A percentile compares a stretch with the other conserved stretches of the same genome.
Evolutionary conservation across 2,797 vertebrate genomes (phyloP).

Genomic region (Taeniopygia guttata): DNA sequence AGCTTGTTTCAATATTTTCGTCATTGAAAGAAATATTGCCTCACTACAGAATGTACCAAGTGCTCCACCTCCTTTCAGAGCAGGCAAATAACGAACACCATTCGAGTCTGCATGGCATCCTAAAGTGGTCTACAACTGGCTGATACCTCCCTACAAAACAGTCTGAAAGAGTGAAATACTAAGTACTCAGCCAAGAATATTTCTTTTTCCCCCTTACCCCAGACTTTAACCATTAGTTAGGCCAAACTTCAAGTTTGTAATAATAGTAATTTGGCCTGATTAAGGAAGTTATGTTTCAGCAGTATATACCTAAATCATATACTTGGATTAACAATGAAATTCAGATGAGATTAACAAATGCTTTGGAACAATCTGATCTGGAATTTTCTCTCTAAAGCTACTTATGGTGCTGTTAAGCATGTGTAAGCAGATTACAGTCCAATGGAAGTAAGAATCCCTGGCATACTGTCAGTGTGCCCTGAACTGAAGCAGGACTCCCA

Average conservation of each 20-base stretch:
- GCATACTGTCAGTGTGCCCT: not conserved
- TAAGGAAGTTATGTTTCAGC: not conserved
- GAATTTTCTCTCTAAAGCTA: not conserved
- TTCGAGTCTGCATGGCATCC: not conserved
- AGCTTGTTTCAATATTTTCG: not conserved
- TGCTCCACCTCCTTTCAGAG: not conserved
- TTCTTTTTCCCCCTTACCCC: not conserved
- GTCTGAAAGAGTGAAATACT: not conserved
- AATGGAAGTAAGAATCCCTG: not conserved
- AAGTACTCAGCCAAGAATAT: not conserved
- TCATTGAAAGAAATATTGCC: not conserved
- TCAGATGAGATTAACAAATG: not conserved
- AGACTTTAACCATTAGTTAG: not conserved
- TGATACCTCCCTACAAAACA: not conserved
- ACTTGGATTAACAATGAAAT: not conserved
- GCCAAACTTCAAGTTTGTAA: not conserved
- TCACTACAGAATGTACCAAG: not conserved
- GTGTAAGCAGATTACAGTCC: not conserved
- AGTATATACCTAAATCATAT: not conserved
- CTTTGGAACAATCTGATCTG: not conserved
- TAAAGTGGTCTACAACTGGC: not conserved
- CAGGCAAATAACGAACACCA: not conserved
- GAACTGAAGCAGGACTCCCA: not conserved
- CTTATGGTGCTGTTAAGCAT: not conserved
- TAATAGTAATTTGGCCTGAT: not conserved